Evolutionary conservation across 2,888 invertebrate species (phyloP).

Genomic region (Drosophila hamatofila): DNA sequence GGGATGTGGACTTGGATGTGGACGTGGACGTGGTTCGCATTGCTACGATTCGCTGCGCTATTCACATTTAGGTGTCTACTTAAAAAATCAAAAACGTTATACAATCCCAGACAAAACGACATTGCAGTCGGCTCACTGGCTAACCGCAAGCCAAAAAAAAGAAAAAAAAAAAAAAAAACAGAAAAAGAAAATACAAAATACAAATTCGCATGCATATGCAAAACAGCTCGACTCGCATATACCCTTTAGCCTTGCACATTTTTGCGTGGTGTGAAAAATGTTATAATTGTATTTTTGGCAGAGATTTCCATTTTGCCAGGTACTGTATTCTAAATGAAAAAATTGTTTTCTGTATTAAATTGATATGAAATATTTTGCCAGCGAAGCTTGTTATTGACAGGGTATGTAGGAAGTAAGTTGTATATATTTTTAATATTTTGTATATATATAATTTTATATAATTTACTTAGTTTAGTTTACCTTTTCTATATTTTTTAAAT

Average conservation of each 20-base stretch:
- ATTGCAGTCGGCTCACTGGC: slow-evolving; percentile 50
- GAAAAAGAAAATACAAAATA: slow-evolving; percentile 41
- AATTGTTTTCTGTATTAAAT: too few relatives aligned
- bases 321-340: too few relatives aligned
- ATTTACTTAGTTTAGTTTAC: too few relatives aligned
- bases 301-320: not conserved
- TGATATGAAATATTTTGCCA: too few relatives aligned
- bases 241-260: slow-evolving; percentile 19
- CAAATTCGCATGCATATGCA: slow-evolving; percentile 1
- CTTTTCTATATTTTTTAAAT: too few relatives aligned
- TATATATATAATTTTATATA: too few relatives aligned
- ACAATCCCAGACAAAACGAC: slow-evolving; percentile 68
- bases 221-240: slow-evolving; percentile 9
- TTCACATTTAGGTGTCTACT: slow-evolving; percentile 81
- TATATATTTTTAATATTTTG: too few relatives aligned
- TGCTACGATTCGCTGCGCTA: slow-evolving; percentile 79
- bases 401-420: too few relatives aligned
- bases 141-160: slow-evolving; percentile 71
- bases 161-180: slow-evolving; percentile 12
- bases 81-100: slow-evolving; percentile 79
- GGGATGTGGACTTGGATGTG: not conserved
- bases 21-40: slow-evolving; percentile 56
- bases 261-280: not conserved
- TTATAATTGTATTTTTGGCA: not conserved
- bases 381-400: too few relatives aligned